These are phyloP conservation scores for Acyrthosiphon pisum DNA, from an alignment of 1,140 invertebrate genomes.

Conservation along the genomic window DNA sequence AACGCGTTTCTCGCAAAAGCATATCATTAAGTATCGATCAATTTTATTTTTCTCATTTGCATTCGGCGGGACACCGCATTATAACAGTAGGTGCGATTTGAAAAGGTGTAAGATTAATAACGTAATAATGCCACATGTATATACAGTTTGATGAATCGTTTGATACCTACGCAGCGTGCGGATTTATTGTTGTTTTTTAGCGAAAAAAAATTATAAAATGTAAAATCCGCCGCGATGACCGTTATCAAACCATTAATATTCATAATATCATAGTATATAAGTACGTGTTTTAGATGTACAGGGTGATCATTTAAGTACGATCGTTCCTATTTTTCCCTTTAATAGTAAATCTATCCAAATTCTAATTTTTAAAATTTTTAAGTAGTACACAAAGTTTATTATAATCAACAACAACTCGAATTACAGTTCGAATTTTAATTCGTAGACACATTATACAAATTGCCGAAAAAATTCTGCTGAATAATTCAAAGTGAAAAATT, in stretches of 20 bases:
- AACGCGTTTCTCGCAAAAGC: not conserved
- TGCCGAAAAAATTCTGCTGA: too few species aligned
- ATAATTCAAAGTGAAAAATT: too few species aligned
- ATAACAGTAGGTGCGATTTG: not conserved
- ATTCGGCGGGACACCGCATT: not conserved
- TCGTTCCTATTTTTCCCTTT: too few species aligned
- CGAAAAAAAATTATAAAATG: not conserved
- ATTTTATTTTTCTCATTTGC: not conserved
- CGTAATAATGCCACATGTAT: not conserved
- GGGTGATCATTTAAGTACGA: too few species aligned
- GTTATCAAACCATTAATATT: not conserved
- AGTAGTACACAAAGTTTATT: too few species aligned
- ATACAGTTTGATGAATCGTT: not conserved
- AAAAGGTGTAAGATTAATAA: conserved; percentile 10
- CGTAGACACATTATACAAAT: too few species aligned
- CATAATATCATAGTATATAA: not conserved
- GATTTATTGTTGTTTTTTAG: not conserved
- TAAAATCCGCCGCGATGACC: not conserved
- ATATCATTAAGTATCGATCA: not conserved
- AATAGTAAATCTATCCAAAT: too few species aligned
- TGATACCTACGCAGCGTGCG: not conserved
- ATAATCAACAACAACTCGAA: too few species aligned
- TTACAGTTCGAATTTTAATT: too few species aligned
- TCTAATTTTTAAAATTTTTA: too few species aligned
- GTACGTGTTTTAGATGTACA: not conserved